Percentiles rank a stretch among this genome's conserved stretches.
Evolutionary conservation across 2,113 vertebrate genomes (phyloP).

Genomic region (Semnornis frantzii): DNA sequence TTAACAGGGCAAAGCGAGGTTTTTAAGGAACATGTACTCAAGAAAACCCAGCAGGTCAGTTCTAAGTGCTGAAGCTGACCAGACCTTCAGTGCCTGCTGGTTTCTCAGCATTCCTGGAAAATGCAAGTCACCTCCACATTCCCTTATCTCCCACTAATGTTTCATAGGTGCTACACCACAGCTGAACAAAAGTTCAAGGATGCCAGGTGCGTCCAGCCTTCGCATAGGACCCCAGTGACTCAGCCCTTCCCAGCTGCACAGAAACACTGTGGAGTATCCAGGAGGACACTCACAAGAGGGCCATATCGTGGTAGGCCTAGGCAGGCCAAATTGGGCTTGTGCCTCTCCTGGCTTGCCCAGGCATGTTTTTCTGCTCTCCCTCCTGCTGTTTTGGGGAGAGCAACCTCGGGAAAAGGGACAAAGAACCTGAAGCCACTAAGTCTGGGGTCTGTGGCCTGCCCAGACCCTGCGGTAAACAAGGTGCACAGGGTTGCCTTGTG

Average conservation of each 20-base stretch:
- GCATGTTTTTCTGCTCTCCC: too few species aligned
- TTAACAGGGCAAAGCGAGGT: neutral
- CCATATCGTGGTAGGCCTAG: too few species aligned
- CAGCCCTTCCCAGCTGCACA: neutral
- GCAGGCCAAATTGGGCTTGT: too few species aligned
- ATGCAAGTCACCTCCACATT: neutral
- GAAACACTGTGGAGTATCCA: neutral
- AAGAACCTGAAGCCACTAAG: too few species aligned
- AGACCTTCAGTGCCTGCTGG: neutral
- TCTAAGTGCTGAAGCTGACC: neutral
- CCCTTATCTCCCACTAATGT: neutral
- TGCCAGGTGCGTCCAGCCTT: neutral
- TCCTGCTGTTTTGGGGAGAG: too few species aligned
- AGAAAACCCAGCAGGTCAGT: neutral
- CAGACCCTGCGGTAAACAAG: too few species aligned
- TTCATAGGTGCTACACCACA: neutral
- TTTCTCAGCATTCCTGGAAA: neutral
- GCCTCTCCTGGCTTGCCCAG: too few species aligned
- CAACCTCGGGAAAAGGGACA: too few species aligned
- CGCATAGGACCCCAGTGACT: accelerated
- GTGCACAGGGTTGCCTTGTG: too few species aligned
- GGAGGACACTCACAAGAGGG: neutral
- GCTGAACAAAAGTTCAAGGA: neutral
- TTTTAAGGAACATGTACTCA: neutral
- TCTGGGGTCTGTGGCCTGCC: too few species aligned